These are phyloP conservation scores for Pollenia amentaria DNA, from an alignment of 2,888 invertebrate species.

Conservation along the genomic window DNA sequence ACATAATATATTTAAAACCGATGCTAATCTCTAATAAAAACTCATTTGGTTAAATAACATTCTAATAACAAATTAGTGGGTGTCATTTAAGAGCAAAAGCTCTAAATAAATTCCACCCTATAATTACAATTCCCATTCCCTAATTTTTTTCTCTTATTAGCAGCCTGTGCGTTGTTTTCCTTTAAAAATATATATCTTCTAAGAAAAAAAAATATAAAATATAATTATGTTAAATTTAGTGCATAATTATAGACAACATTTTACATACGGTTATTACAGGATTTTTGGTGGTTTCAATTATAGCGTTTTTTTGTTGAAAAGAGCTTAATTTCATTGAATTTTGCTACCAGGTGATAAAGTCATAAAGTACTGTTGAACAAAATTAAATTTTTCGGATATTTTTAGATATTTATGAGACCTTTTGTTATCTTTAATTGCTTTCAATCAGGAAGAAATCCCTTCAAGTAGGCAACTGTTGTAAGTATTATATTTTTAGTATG, in stretches of 20 bases:
- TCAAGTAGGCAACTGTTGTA: constrained; percentile 1
- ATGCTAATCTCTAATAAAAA: background rate
- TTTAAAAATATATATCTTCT: constrained; percentile 17
- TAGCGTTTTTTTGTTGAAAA: background rate
- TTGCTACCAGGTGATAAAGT: constrained; percentile 63
- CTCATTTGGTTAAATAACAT: background rate
- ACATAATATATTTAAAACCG: background rate
- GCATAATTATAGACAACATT: constrained; percentile 62
- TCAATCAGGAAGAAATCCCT: constrained; percentile 1
- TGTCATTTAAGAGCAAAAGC: background rate
- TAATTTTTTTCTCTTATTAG: background rate
- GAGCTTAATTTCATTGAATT: constrained; percentile 25
- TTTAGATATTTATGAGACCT: background rate
- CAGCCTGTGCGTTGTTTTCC: background rate
- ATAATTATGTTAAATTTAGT: constrained; percentile 70
- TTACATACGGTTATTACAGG: background rate
- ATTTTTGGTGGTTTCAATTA: constrained; percentile 13
- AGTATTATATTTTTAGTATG: background rate
- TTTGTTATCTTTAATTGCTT: background rate
- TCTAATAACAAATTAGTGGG: constrained; percentile 1
- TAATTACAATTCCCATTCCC: background rate
- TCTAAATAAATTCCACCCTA: background rate
- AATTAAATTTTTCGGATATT: background rate
- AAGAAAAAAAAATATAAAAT: constrained; percentile 26
- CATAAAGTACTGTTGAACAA: constrained; percentile 42